phyloP scores from a whole-genome alignment of 2,888 invertebrate species.

The Agrochola circellaris region DNA sequence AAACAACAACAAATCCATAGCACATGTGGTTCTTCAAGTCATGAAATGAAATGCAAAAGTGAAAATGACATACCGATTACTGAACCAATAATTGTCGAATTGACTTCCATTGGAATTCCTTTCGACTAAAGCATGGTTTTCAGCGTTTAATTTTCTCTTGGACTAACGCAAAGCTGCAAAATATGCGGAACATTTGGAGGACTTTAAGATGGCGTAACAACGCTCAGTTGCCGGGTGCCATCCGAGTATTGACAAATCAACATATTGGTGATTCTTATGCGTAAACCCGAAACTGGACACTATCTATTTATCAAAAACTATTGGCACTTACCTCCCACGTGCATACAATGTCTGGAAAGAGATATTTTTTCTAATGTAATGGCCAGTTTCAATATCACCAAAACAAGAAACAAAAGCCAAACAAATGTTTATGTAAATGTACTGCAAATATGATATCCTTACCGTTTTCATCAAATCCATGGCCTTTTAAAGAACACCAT shows the following conservation, averaged over 20 bases:
- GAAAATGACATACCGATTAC: constrained; percentile 87
- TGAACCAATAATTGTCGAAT: constrained; percentile 79
- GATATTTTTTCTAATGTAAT: constrained; percentile 91
- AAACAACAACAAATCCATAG: constrained; percentile 87
- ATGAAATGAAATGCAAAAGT: constrained; percentile 86
- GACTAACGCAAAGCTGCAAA: constrained; percentile 84
- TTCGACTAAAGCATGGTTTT: constrained; percentile 83
- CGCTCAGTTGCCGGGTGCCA: constrained; percentile 90
- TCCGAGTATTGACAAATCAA: constrained; percentile 89
- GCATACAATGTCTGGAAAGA: constrained; percentile 90
- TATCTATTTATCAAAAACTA: constrained; percentile 83
- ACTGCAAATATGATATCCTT: constrained; percentile 80
- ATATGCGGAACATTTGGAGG: constrained; percentile 89
- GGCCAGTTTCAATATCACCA: constrained; percentile 91
- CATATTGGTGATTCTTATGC: constrained; percentile 80
- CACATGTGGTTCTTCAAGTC: constrained; percentile 89
- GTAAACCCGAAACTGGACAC: constrained; percentile 83
- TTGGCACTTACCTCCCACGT: constrained; percentile 90
- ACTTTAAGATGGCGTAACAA: constrained; percentile 91
- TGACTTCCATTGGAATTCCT: constrained; percentile 80
- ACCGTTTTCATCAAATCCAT: constrained; percentile 92
- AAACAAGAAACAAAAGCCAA: constrained; percentile 91
- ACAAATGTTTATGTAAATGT: constrained; percentile 83
- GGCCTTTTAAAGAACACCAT: constrained; percentile 90
- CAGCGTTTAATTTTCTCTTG: constrained; percentile 81